Evolutionary conservation across 2,888 invertebrate genomes (phyloP), one percentile per base, ranked within the genome.

Genomic region (Barypeithes pellucidus): DNA sequence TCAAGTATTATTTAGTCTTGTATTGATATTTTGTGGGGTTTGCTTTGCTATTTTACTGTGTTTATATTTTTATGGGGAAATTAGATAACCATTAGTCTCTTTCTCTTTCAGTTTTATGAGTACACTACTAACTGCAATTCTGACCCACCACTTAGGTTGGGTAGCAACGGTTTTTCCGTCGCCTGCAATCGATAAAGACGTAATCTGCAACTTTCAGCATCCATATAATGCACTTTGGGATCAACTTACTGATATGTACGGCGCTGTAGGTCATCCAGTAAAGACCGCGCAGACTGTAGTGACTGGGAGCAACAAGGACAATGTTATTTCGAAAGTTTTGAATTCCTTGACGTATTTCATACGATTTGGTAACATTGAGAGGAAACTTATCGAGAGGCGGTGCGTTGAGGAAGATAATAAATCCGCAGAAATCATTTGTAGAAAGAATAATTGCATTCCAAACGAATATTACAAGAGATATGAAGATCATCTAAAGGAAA

Each of bases 61-160:
- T n/a, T n/a, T n/a, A n/a, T n/a, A n/a, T n/a, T n/a, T n/a, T n/a
- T n/a, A n/a, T n/a, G n/a, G n/a, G n/a, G n/a, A n/a, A n/a, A n/a
- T n/a, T n/a, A n/a, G n/a, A n/a, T n/a, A n/a, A n/a, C n/a, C n/a
- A n/a, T n/a, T n/a, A 14, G n/a, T 62, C 76, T 80, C 41, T 57
- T 71, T 77, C 81, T 80, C 79, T 90, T 91, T 75, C 89, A 97
- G 97, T 87, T 97, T 97, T 86, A 90, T 97, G 82, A 96, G 96
- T 85, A 95, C 95, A 18, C 89, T 97, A 75, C 85, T 97, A 63
- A 97, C 96, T 5, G 95, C 95, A 75, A 93, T 96, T 57, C 87
- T 97, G 65, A 96, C 96, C 0, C 92, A 96, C 85, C 97, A 97
- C 84, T 89, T 97, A 43, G 96, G 96, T 16, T 97, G 97, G 97